Conservation (phyloP, 2,888 invertebrate genomes). For the Anoplius nigerrimus region DNA sequence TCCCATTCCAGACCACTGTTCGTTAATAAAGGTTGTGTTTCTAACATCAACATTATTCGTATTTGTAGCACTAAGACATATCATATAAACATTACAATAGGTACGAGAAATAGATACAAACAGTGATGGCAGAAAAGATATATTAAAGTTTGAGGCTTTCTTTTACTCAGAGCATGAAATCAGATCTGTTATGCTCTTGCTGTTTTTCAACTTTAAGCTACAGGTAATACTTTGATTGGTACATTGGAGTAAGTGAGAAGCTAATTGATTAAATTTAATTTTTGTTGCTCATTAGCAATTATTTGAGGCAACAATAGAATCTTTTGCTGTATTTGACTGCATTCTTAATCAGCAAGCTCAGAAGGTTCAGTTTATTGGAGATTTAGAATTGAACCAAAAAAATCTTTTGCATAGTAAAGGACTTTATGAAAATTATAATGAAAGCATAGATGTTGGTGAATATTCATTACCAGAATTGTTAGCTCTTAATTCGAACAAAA, state of each 20-base stretch:
- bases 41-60: background rate
- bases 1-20: conserved; percentile 66
- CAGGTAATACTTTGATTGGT: conserved; percentile 52
- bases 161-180: conserved; percentile 66
- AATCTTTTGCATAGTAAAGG: conserved; percentile 57
- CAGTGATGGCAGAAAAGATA: conserved; percentile 65
- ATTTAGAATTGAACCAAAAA: conserved; percentile 66
- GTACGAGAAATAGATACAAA: conserved; percentile 66
- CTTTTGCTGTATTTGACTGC: conserved; percentile 63
- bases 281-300: conserved; percentile 63
- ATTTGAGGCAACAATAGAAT: conserved; percentile 61
- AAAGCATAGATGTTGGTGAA: conserved; percentile 58
- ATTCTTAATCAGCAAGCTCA: conserved; percentile 60
- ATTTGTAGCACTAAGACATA: background rate
- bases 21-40: conserved; percentile 63
- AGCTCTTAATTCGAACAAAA: conserved; percentile 58
- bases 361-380: conserved; percentile 63
- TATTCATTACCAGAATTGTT: conserved; percentile 59
- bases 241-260: conserved; percentile 2
- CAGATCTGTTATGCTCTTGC: conserved; percentile 59
- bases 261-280: background rate
- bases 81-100: conserved; percentile 44
- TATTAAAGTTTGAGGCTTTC: conserved; percentile 65
- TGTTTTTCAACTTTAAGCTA: conserved; percentile 69
- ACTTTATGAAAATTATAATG: conserved; percentile 59